Evolutionary conservation across 2,797 vertebrate genomes (phyloP).

Genomic region (Microchirus variegatus): DNA sequence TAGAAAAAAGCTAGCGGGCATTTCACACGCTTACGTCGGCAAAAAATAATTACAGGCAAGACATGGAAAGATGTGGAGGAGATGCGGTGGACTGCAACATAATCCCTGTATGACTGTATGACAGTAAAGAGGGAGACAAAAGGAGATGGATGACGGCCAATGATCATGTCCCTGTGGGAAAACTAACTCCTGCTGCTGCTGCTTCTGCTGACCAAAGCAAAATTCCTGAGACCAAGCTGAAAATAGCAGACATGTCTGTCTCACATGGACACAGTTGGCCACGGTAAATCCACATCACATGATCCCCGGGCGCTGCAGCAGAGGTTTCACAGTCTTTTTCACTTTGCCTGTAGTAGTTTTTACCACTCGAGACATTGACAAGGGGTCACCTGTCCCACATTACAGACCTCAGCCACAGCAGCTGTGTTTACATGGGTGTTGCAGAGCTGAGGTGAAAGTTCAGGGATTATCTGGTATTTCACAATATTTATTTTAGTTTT

Average conservation of each 20-base stretch:
- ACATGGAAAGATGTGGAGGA: not conserved
- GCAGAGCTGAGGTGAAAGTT: not conserved
- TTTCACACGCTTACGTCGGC: conserved; percentile 39
- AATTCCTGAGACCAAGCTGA: conserved; percentile 45
- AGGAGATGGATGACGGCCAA: conserved; percentile 16
- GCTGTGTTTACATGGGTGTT: not conserved
- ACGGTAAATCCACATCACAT: conserved; percentile 4
- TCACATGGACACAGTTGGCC: conserved; percentile 16
- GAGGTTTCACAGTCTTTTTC: conserved; percentile 22
- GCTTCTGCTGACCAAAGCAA: conserved; percentile 50
- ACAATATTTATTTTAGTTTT: not conserved
- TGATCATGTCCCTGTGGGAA: conserved; percentile 23
- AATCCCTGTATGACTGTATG: not conserved
- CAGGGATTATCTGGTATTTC: not conserved
- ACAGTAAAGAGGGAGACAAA: conserved; percentile 23
- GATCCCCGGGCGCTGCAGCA: not conserved
- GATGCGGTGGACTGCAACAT: conserved; percentile 1
- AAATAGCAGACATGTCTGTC: conserved; percentile 34
- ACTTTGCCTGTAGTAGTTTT: conserved; percentile 1
- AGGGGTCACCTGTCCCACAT: conserved; percentile 7
- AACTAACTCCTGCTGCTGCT: conserved; percentile 42
- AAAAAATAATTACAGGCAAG: not conserved
- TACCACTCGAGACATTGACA: conserved; percentile 15
- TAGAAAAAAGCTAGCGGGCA: too few relatives aligned
- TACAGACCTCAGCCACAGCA: not conserved